These are phyloP conservation scores for Varanus salvator DNA, from an alignment of 2,113 vertebrate species.

Conservation along the genomic window DNA sequence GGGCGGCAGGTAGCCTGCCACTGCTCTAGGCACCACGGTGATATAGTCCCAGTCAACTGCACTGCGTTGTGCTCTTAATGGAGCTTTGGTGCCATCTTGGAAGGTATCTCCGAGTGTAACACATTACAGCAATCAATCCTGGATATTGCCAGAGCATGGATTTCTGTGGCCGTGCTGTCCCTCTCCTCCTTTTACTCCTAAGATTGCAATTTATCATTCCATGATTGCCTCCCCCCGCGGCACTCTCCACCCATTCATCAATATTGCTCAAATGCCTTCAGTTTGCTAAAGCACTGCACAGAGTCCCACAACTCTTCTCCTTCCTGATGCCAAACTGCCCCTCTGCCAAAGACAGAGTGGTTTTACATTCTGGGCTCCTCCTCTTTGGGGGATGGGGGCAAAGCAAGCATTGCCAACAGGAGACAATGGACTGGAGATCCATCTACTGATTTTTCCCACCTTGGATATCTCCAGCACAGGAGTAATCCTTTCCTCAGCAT, in stretches of 20 bases:
- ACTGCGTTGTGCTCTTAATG: too few species aligned
- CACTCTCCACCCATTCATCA: constrained; percentile 4
- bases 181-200: not conserved
- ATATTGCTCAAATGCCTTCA: not conserved
- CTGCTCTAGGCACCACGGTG: too few species aligned
- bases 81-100: too few species aligned
- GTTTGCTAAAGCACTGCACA: not conserved
- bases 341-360: not conserved
- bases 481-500: too few species aligned
- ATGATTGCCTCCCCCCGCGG: not conserved
- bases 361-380: not conserved
- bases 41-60: too few species aligned
- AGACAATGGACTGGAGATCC: too few species aligned
- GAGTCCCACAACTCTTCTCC: not conserved
- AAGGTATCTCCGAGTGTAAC: too few species aligned
- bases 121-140: not conserved
- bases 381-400: not conserved
- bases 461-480: not conserved
- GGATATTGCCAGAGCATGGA: not conserved
- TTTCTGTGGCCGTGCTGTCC: not conserved
- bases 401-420: not conserved
- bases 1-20: too few species aligned
- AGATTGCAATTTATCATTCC: not conserved
- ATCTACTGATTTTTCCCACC: too few species aligned
- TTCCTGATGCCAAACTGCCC: not conserved